phyloP scores from a whole-genome alignment of 2,113 vertebrate species.

The Callorhinus ursinus region DNA sequence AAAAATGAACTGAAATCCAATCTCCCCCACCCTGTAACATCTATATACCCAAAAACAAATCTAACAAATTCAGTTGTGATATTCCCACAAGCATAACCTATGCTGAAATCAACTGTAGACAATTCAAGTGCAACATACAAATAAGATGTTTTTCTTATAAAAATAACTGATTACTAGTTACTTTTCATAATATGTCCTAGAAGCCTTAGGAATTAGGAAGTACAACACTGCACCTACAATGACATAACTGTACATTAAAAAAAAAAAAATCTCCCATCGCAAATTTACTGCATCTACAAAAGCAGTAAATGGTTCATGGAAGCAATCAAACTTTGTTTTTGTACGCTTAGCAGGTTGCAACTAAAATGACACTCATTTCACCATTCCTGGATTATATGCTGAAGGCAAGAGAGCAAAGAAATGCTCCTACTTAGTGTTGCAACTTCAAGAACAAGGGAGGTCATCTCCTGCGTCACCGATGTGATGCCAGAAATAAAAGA shows the following conservation, averaged over 20 bases:
- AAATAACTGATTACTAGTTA: background rate
- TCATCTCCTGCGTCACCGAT: background rate
- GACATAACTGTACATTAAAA: background rate
- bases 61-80: background rate
- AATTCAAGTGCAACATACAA: constrained; percentile 11
- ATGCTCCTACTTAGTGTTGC: background rate
- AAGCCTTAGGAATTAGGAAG: constrained; percentile 6
- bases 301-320: background rate
- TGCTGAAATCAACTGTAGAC: background rate
- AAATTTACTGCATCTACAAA: background rate
- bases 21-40: background rate
- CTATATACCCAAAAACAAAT: background rate
- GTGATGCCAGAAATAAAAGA: background rate
- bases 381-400: background rate
- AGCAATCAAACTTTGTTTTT: background rate
- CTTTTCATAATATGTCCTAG: background rate
- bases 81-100: background rate
- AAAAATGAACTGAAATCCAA: constrained; percentile 31
- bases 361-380: background rate
- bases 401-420: background rate
- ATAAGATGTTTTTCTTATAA: constrained; percentile 25
- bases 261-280: background rate
- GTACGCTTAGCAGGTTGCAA: background rate
- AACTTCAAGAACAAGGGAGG: background rate
- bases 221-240: background rate